Evolutionary conservation across 2,888 invertebrate genomes (phyloP), one percentile per base, ranked within the genome.

Genomic region (Trichogramma dendrolimi): DNA sequence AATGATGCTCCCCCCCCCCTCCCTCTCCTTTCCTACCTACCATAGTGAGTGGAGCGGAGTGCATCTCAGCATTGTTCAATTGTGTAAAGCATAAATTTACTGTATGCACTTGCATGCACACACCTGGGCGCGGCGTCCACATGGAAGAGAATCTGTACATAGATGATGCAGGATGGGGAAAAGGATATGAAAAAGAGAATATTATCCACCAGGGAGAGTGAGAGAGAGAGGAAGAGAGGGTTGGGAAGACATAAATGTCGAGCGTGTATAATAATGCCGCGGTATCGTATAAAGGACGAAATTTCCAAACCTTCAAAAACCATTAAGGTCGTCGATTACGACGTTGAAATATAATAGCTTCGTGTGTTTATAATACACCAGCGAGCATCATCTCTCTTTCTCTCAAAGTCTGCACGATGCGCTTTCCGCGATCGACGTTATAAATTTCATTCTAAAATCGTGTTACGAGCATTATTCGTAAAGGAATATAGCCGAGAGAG

Each of bases 391-490:
- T 11, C 47, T 47, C 47, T 47, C 10, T 47, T 10, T 11, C n/a
- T 14, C 6, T n/a, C 49, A 49, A 14, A 6, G 49, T 38, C 8
- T 14, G 49, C 38, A 14, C 7, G 49, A 49, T 7, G 11, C 11
- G 49, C 14, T 4, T 11, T 7, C 38, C 5, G 14, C 4, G 14
- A 7, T 11, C 6, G 5, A 49, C n/a, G 11, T 49, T 56, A 47
- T 55, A 57, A 55, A 58, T 55, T 44, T 49, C 11, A 44, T 48
- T 49, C 27, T 8, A 5, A 27, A 11, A 41, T 53, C 49, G 52
- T 8, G 49, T 48, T 50, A 43, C 39, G 47, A 62, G 10, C 51
- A 41, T 62, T 58, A 55, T 49, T 40, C 49, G 10, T 39, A 51
- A 40, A 54, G 40, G 8, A 38, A 56, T 7, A 49, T 39, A 43